Evolutionary conservation across 2,113 vertebrate species (phyloP).

Genomic region (Nesogale talazaci): DNA sequence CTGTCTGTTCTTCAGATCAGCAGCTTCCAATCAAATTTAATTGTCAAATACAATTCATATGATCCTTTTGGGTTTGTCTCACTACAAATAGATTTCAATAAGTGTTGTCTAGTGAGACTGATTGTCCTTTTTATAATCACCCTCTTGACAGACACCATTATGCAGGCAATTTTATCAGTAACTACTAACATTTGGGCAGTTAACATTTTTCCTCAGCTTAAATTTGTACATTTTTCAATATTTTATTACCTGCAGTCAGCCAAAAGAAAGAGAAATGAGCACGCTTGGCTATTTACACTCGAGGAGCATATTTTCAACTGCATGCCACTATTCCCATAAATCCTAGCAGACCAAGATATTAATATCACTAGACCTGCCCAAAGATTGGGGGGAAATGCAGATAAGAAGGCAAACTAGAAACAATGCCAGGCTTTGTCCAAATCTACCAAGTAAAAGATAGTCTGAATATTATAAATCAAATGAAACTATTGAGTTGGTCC

Average conservation of each 20-base stretch:
- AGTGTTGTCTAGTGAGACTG: slow-evolving; percentile 70
- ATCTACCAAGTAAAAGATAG: background rate
- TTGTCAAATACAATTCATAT: slow-evolving; percentile 57
- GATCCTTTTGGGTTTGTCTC: slow-evolving; percentile 67
- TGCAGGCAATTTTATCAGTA: slow-evolving; percentile 69
- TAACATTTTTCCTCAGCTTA: slow-evolving; percentile 68
- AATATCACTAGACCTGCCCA: background rate
- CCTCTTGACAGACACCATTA: slow-evolving; percentile 70
- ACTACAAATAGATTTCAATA: slow-evolving; percentile 70
- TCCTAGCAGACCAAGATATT: slow-evolving; percentile 34
- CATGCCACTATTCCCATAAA: slow-evolving; percentile 50
- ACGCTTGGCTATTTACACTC: slow-evolving; percentile 43
- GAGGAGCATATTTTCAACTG: background rate
- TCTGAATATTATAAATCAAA: background rate
- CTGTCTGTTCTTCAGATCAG: slow-evolving; percentile 43
- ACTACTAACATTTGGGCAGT: slow-evolving; percentile 69
- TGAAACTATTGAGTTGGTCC: background rate
- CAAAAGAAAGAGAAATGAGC: slow-evolving; percentile 64
- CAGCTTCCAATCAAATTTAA: slow-evolving; percentile 59
- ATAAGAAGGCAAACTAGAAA: slow-evolving; percentile 31
- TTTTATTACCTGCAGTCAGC: slow-evolving; percentile 62
- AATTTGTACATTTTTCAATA: slow-evolving; percentile 73
- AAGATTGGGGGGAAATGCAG: slow-evolving; percentile 23
- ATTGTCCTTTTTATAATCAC: slow-evolving; percentile 71
- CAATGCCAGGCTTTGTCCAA: background rate